These are phyloP conservation scores for Ophiothrix spiculata DNA, from an alignment of 35 echinoderm and acorn worm genomes.

Conservation along the genomic window DNA sequence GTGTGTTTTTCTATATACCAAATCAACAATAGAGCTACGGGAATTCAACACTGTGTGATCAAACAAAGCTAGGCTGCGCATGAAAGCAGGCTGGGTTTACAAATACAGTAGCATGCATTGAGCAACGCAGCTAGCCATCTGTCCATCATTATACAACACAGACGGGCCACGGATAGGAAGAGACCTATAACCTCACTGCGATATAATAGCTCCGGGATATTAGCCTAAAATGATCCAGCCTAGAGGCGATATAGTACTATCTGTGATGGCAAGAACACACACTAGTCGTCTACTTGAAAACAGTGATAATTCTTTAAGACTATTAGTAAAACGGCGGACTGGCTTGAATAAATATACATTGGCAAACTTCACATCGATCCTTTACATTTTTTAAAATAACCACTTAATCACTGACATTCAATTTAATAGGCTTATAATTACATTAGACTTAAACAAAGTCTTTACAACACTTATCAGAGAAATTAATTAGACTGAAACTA, in stretches of 20 bases:
- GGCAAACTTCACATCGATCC: slow-evolving; percentile 1
- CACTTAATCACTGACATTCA: slow-evolving; percentile 9
- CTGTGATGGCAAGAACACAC: not conserved
- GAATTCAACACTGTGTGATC: not conserved
- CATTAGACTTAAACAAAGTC: not conserved
- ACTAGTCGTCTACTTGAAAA: not conserved
- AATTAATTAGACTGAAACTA: no score
- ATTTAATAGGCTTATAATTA: not conserved
- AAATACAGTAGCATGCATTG: not conserved
- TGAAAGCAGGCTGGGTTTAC: not conserved
- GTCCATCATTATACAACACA: not conserved
- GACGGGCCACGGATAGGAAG: not conserved
- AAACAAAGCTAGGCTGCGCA: not conserved
- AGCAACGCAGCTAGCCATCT: not conserved
- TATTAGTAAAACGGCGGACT: not conserved
- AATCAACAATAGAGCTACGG: not conserved
- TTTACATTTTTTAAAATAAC: slow-evolving; percentile 2
- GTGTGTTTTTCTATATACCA: slow-evolving; percentile 4
- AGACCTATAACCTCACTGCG: not conserved
- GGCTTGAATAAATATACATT: slow-evolving; percentile 5
- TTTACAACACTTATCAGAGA: no score
- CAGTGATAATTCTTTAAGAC: not conserved
- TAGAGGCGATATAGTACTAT: not conserved
- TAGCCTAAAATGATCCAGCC: not conserved
- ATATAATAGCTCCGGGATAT: not conserved